These are phyloP conservation scores for Leucophenga montana DNA, from an alignment of 2,888 invertebrate genomes.

Conservation along the genomic window DNA sequence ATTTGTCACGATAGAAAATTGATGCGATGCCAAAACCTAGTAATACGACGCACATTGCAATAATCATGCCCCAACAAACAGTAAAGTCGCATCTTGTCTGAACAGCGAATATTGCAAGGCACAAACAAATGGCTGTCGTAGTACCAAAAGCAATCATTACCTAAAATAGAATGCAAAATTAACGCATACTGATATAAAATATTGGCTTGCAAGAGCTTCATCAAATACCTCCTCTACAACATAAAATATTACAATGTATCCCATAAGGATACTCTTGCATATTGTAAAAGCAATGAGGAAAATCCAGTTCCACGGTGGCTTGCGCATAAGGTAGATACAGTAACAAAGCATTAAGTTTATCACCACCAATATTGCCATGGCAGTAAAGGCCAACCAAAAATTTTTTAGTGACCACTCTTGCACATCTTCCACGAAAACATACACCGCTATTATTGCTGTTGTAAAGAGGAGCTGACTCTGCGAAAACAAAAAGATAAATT, in stretches of 20 bases:
- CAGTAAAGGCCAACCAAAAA: neutral
- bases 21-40: neutral
- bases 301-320: slow-evolving; percentile 39
- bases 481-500: neutral
- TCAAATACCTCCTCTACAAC: neutral
- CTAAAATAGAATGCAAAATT: slow-evolving; percentile 31
- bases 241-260: accelerated
- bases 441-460: neutral
- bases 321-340: slow-evolving; percentile 21
- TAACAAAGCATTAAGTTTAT: slow-evolving; percentile 4
- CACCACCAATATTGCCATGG: neutral
- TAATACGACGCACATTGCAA: neutral
- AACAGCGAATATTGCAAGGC: slow-evolving; percentile 42
- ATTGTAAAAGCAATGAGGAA: slow-evolving; percentile 32
- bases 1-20: neutral
- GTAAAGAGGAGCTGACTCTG: slow-evolving; percentile 24
- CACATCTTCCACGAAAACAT: neutral
- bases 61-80: slow-evolving; percentile 34
- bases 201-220: neutral
- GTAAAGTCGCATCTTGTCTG: slow-evolving; percentile 53
- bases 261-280: slow-evolving; percentile 1
- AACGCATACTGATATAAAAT: neutral
- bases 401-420: neutral
- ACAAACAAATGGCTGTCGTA: slow-evolving; percentile 23
- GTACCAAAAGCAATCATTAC: slow-evolving; percentile 38